Conservation (phyloP, 2,888 invertebrate genomes). For the Asteroscopus sphinx region DNA sequence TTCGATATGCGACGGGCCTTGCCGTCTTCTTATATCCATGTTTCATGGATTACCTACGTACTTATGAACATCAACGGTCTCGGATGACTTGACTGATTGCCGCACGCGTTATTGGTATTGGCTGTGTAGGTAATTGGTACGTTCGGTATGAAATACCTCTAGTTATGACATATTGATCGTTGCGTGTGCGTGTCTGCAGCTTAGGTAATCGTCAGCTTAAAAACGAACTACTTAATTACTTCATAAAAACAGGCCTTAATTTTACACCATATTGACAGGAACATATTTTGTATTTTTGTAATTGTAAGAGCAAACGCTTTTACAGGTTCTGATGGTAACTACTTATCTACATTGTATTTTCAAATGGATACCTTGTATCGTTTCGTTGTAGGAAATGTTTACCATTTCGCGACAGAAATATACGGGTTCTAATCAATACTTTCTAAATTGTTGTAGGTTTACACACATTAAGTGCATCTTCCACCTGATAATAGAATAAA, state of each 20-base stretch:
- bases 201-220: conserved; percentile 49
- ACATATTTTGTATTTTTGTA: too few species aligned
- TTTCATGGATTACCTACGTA: conserved; percentile 24
- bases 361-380: too few species aligned
- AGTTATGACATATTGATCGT: conserved; percentile 59
- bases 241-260: conserved; percentile 16
- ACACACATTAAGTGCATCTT: neutral
- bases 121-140: conserved; percentile 62
- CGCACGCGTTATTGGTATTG: conserved; percentile 56
- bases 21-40: neutral
- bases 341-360: too few species aligned
- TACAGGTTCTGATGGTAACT: too few species aligned
- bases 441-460: conserved; percentile 13
- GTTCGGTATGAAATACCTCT: conserved; percentile 49
- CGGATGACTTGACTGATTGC: conserved; percentile 66
- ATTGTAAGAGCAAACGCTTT: too few species aligned
- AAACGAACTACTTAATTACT: conserved; percentile 45
- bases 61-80: conserved; percentile 56
- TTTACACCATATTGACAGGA: neutral
- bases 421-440: conserved; percentile 40
- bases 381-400: too few species aligned
- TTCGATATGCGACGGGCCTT: too few species aligned
- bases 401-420: too few species aligned
- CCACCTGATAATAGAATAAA: neutral
- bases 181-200: conserved; percentile 47